These are phyloP conservation scores for Tragelaphus imberbis DNA, from an alignment of 2,113 vertebrate genomes.

Conservation along the genomic window DNA sequence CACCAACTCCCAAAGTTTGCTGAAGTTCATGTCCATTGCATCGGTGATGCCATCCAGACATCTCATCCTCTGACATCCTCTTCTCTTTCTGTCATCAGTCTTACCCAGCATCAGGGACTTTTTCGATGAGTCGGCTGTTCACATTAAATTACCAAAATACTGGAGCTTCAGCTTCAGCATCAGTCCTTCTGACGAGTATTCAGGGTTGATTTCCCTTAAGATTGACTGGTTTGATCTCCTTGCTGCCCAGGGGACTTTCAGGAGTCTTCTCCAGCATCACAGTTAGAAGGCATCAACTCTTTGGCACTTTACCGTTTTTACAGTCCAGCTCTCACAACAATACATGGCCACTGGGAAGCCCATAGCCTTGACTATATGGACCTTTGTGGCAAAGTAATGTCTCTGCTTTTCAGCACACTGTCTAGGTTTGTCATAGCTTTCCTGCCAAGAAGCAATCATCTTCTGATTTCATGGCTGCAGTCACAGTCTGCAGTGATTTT, in stretches of 20 bases:
- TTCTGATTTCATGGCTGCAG: neutral
- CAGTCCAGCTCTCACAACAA: neutral
- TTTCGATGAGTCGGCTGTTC: neutral
- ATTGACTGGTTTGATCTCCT: neutral
- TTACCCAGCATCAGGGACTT: neutral
- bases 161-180: neutral
- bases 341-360: neutral
- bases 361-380: neutral
- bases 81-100: neutral
- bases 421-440: neutral
- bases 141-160: neutral
- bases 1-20: neutral
- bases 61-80: neutral
- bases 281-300: neutral
- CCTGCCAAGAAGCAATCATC: neutral
- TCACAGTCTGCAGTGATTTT: neutral
- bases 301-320: neutral
- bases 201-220: neutral
- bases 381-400: neutral
- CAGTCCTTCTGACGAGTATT: accelerated
- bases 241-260: neutral
- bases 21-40: neutral
- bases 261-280: neutral
- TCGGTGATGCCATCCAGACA: neutral
- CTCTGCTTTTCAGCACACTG: neutral